Base-by-base conservation (phyloP, 2,113 vertebrate species). In the Natator depressus region DNA sequence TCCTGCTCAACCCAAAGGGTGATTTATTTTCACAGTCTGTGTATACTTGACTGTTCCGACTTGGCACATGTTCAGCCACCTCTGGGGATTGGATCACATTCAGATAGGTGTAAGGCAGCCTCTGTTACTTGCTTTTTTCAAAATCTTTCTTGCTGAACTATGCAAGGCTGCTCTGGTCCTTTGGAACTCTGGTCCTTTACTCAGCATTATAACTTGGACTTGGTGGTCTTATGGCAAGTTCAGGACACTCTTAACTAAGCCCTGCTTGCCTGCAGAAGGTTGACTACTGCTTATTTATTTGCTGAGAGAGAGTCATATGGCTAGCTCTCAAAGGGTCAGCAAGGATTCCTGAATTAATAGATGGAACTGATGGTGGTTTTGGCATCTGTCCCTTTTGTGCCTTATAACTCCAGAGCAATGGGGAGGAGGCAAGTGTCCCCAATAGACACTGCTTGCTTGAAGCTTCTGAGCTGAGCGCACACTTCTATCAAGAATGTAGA, bases 221-320 rank as follows among this genome's bases (percentile, higher is more conserved):
- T 2, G 0, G 22, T 87, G 91, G 20, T 49, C 79, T 11, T 1
- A 1, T 51, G 17, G 8, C n/a, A n/a, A 22, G 3, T 72, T 75
- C 69, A 22, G 17, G 20, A n/a, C 38, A 75, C 38, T 75, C 7
- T 75, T 38, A 59, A 59, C 57, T 20, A 69, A 69, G 20, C 31
- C n/a, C 13, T 38, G 19, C 65, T n/a, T 38, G 17, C n/a, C n/a
- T 72, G 65, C 17, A 38, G 65, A 17, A 38, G 65, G n/a, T 3
- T 72, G 65, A 10, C 7, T 4, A 19, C 17, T 72, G 3, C 65
- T 72, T 72, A 22, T 22, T 72, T 9, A 38, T 72, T 38, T 72
- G 35, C 5, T 42, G n/a, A 24, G 20, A 75, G 38, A 75, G 4
- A 12, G 38, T 38, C 10, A 24, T 24, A 6, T 42, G 38, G 69